Conservation (phyloP, 2,797 vertebrate genomes). For the Ataeniobius toweri region DNA sequence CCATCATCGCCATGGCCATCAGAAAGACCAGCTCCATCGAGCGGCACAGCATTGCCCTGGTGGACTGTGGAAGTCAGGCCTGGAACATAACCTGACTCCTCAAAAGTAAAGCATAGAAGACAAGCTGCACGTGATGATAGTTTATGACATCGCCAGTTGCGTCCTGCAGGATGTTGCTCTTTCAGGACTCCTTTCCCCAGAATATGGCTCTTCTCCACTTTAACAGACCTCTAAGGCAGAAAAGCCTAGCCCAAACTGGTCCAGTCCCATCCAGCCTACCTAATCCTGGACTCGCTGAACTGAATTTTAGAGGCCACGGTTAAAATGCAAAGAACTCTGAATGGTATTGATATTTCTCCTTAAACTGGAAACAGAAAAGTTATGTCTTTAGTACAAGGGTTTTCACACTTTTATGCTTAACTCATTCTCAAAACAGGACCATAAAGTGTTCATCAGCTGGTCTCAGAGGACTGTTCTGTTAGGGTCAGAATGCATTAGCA, state of each 20-base stretch:
- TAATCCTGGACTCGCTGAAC: conserved; percentile 27
- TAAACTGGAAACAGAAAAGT: conserved; percentile 5
- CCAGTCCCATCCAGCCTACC: conserved; percentile 23
- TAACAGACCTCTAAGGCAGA: conserved; percentile 57
- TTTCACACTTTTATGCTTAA: conserved; percentile 28
- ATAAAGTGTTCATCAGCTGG: conserved; percentile 28
- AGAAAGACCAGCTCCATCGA: conserved; percentile 90
- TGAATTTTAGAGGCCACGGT: conserved; percentile 7
- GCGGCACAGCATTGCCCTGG: conserved; percentile 86
- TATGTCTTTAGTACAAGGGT: not conserved
- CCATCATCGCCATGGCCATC: conserved; percentile 89
- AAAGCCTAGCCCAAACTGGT: conserved; percentile 24
- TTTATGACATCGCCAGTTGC: conserved; percentile 95
- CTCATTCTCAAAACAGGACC: conserved; percentile 9
- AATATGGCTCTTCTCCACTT: conserved; percentile 67
- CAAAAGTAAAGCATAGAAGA: conserved; percentile 87
- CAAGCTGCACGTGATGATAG: conserved; percentile 92
- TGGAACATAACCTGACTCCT: conserved; percentile 89
- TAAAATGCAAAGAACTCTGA: not conserved
- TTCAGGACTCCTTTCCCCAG: conserved; percentile 26
- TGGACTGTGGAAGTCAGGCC: conserved; percentile 93
- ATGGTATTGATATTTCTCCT: not conserved
- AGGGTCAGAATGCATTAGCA: conserved; percentile 89
- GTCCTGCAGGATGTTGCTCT: conserved; percentile 78
- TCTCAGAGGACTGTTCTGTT: conserved; percentile 19